Percentiles rank a stretch among this genome's conserved stretches.
Conservation (phyloP, 1,140 invertebrate species). For the Aphelinus atriplicis region DNA sequence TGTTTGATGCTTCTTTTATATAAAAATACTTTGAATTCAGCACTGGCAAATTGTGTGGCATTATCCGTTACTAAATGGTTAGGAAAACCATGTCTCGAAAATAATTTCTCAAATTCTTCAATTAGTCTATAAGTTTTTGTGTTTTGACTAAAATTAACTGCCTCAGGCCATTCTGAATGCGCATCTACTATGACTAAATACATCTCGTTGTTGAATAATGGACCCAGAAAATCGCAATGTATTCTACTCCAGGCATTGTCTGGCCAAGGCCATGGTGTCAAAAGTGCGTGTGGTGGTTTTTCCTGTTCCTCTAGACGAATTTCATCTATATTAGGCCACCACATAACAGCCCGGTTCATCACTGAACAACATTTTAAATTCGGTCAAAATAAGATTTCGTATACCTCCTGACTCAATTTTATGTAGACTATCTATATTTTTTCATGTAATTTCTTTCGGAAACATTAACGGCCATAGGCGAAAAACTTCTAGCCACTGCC, state of each 20-base stretch:
- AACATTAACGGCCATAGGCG: conserved; percentile 24
- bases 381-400: background rate
- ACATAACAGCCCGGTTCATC: background rate
- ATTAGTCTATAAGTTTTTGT: conserved; percentile 13
- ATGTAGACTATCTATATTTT: background rate
- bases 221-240: too few relatives aligned
- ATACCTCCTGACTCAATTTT: background rate
- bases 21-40: conserved; percentile 41
- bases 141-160: conserved; percentile 21
- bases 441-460: too few relatives aligned
- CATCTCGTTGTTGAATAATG: too few relatives aligned
- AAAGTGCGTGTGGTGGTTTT: too few relatives aligned
- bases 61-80: conserved; percentile 45
- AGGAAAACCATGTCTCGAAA: conserved; percentile 36
- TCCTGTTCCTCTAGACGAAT: too few relatives aligned
- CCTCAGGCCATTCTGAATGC: background rate
- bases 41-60: conserved; percentile 43
- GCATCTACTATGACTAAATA: too few relatives aligned
- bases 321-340: too few relatives aligned
- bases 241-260: too few relatives aligned
- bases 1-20: conserved; percentile 36
- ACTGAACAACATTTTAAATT: background rate
- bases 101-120: background rate
- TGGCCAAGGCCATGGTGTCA: too few relatives aligned
- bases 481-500: conserved; percentile 31